Evolutionary conservation across 2,888 invertebrate species (phyloP).

Genomic region (Hirtodrosophila histrioides): DNA sequence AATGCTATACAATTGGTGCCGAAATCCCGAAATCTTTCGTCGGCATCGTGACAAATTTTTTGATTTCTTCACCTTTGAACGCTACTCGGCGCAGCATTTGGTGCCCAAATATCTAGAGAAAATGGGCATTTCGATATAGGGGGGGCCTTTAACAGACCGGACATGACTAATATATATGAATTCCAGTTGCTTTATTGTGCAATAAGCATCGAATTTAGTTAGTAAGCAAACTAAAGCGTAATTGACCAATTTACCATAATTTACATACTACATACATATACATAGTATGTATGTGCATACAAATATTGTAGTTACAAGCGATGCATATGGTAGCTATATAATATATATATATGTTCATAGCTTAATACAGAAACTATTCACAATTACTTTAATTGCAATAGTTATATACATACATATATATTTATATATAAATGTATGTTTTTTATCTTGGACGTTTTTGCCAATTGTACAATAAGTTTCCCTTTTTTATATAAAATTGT

Average conservation of each 20-base stretch:
- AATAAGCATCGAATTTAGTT: slow-evolving; percentile 65
- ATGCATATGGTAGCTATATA: neutral
- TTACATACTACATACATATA: too few relatives aligned
- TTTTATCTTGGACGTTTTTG: too few relatives aligned
- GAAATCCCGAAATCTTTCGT: slow-evolving; percentile 84
- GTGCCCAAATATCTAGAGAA: slow-evolving; percentile 84
- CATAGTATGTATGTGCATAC: neutral
- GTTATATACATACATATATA: neutral
- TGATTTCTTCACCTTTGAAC: slow-evolving; percentile 83
- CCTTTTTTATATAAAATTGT: slow-evolving; percentile 12
- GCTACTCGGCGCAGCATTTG: slow-evolving; percentile 83
- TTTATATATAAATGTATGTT: neutral
- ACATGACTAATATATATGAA: slow-evolving; percentile 8
- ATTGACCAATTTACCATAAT: slow-evolving; percentile 54
- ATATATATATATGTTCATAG: slow-evolving; percentile 11
- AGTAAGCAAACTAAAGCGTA: slow-evolving; percentile 45
- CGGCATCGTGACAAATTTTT: slow-evolving; percentile 81
- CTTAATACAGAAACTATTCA: slow-evolving; percentile 7
- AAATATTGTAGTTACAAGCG: slow-evolving; percentile 12
- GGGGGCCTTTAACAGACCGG: slow-evolving; percentile 13
- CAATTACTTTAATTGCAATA: neutral
- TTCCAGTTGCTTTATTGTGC: slow-evolving; percentile 50
- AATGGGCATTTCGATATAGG: slow-evolving; percentile 72
- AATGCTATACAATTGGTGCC: slow-evolving; percentile 86
- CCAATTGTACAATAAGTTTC: too few relatives aligned